Evolutionary conservation across 2,113 vertebrate species (phyloP).

Genomic region (Opisthocomus hoazin): DNA sequence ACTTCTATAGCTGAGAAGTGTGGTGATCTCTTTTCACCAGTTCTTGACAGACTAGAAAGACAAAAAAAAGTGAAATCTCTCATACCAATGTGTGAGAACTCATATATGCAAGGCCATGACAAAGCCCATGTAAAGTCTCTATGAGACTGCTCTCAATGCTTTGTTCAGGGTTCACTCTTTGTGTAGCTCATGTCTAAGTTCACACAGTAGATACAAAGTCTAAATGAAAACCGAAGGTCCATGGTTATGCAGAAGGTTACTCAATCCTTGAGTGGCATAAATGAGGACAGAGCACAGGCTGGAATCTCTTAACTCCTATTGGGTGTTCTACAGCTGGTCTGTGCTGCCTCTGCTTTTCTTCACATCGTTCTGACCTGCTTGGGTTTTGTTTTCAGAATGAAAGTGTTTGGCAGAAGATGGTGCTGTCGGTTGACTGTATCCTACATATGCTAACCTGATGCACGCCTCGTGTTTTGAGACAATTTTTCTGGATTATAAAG

Average conservation of each 20-base stretch:
- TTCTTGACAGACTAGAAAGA: not conserved
- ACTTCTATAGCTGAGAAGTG: not conserved
- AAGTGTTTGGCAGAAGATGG: not conserved
- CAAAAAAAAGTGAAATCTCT: not conserved
- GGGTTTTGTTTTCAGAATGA: not conserved
- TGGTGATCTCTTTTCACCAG: not conserved
- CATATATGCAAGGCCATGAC: too few species aligned
- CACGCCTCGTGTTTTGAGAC: not conserved
- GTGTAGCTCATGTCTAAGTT: not conserved
- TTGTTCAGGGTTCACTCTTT: not conserved
- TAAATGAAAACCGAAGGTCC: not conserved
- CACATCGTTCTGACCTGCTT: not conserved
- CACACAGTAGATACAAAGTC: not conserved
- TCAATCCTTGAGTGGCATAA: not conserved
- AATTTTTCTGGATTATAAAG: not conserved
- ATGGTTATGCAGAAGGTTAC: not conserved
- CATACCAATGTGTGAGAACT: not conserved
- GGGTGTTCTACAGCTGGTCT: not conserved
- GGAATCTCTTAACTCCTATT: accelerated
- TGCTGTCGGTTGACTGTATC: not conserved
- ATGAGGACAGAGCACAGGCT: not conserved
- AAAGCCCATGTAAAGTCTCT: not conserved
- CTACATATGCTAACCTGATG: not conserved
- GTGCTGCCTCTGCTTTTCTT: not conserved
- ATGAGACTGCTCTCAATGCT: not conserved